Base-by-base conservation (phyloP, 1,140 invertebrate species). In the Phymastichus coffea region DNA sequence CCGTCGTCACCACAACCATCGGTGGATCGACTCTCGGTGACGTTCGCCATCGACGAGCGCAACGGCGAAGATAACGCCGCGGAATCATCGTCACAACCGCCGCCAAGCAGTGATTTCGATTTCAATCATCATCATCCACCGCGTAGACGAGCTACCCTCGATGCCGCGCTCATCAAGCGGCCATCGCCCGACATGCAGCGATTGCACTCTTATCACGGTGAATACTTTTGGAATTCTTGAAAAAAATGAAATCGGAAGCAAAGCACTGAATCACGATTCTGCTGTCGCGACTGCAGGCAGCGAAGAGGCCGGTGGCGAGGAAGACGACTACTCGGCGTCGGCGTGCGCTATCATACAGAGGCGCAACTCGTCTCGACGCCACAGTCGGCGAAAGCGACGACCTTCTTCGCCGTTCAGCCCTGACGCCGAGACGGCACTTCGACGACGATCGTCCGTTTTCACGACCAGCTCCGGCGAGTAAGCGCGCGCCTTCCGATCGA, bases 391-490 rank as follows among this genome's bases (percentile, higher is more conserved):
- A 35, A 84, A 83, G 23, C 79, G 85, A 28, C 77, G 86, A 14
- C 81, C 87, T 9, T 91, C 90, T 9, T 90, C 89, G 15, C 87
- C 89, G 3, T 90, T 91, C 72, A 79, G 82, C 65, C 75, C 80
- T 0, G 86, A 87, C 51, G 74, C 70, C 14, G 65, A 60, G 48
- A 66, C 64, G 25, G 57, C 63, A 56, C 33, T 70, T 2, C 80
- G 90, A 48, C 75, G 91, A 52, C 77, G 89, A 56, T 92, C 91
- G 0, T 93, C 91, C 2, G 88, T 86, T 40, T 89, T 89, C 66
- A 94, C 92, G 10, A 91, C 85, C 19, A 92, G 90, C 70, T 94
- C 91, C 51, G 91, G 87, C 73, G 91, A 93, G 91, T 92, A 78
- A 84, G 86, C 28, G 28, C n/a, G n/a, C n/a, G n/a, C n/a, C n/a